Conservation (phyloP, 1,140 invertebrate genomes). For the Atta texana region DNA sequence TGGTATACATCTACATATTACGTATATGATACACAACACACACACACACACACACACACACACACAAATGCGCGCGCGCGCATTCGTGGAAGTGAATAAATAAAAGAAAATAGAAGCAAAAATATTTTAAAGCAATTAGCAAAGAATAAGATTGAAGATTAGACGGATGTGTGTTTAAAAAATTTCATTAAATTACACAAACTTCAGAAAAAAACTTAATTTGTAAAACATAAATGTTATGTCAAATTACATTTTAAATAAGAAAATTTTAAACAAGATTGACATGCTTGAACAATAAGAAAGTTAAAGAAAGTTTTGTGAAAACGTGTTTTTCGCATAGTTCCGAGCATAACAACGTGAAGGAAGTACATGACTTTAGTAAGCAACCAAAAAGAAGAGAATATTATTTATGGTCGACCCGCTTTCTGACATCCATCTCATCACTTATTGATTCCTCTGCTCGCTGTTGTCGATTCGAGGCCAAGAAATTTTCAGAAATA, state of each 20-base stretch:
- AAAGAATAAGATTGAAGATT: neutral
- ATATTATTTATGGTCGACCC: constrained; percentile 52
- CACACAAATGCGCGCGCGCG: too few relatives aligned
- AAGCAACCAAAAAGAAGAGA: constrained; percentile 33
- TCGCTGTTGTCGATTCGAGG: constrained; percentile 34
- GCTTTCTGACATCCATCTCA: constrained; percentile 36
- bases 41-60: neutral
- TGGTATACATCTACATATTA: neutral
- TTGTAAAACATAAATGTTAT: neutral
- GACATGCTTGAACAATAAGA: neutral
- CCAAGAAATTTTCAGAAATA: constrained; percentile 57
- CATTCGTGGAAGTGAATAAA: neutral
- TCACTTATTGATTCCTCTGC: constrained; percentile 44
- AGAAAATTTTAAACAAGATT: neutral
- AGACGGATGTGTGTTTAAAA: neutral
- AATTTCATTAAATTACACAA: constrained; percentile 1
- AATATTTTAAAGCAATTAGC: neutral
- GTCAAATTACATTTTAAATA: neutral
- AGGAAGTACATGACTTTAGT: neutral
- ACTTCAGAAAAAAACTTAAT: neutral
- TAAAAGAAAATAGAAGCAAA: neutral
- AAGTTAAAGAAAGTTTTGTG: constrained; percentile 2
- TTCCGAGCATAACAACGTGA: constrained; percentile 3
- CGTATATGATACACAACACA: neutral
- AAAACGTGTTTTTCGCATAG: neutral